Conservation (phyloP, 2,888 invertebrate genomes). For the Aphodius sticticus region DNA sequence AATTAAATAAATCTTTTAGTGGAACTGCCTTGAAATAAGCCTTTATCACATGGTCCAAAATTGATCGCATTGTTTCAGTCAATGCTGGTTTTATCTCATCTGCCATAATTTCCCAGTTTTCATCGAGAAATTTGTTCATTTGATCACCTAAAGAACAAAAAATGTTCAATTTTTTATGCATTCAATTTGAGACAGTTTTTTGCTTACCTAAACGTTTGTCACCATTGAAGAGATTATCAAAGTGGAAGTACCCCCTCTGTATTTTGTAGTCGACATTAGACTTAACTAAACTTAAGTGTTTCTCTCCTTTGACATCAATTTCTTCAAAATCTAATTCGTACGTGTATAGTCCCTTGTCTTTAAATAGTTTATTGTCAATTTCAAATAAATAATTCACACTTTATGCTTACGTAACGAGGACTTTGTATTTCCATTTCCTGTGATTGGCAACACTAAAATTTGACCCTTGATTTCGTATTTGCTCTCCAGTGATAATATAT, state of each 20-base stretch:
- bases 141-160: conserved; percentile 46
- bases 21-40: conserved; percentile 9
- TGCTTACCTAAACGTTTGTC: not conserved
- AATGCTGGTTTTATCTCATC: conserved; percentile 39
- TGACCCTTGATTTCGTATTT: conserved; percentile 13
- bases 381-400: not conserved
- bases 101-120: conserved; percentile 49
- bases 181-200: not conserved
- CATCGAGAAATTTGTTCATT: conserved; percentile 52
- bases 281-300: conserved; percentile 42
- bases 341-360: conserved; percentile 5
- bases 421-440: conserved; percentile 24
- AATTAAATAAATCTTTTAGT: conserved; percentile 11
- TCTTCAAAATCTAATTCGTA: not conserved
- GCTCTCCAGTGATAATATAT: not conserved
- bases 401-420: conserved; percentile 17
- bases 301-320: not conserved
- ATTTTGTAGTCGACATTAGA: conserved; percentile 34
- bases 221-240: conserved; percentile 22
- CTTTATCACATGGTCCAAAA: not conserved
- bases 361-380: not conserved
- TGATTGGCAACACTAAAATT: conserved; percentile 7
- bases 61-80: conserved; percentile 7
- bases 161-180: not conserved
- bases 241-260: conserved; percentile 4